Evolutionary conservation across 2,113 vertebrate species (phyloP), one percentile per base, ranked within the genome.

Genomic region (Notothenia coriiceps): DNA sequence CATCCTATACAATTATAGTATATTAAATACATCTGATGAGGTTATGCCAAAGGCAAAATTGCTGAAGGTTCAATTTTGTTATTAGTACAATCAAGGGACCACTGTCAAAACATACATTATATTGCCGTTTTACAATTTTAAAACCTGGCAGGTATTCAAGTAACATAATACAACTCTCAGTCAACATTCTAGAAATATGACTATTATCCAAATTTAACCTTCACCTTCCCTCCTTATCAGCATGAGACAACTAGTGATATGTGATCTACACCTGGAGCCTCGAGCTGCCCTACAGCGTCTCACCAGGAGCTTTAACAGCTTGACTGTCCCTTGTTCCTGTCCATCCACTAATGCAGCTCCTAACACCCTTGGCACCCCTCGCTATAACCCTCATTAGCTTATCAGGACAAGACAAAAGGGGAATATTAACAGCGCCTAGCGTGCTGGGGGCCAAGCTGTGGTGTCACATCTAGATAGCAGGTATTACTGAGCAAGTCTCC

Each of bases 341-440:
- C 71, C 14, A 78, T 85, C 86, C 88, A 86, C 87, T 91, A 93
- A 94, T 90, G 82, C 89, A 86, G 79, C 82, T 82, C 79, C 69
- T 79, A 88, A 84, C 80, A 71, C 93, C 61, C 70, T 59, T 84
- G 78, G 83, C 90, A 84, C 88, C 86, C 61, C 70, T 72, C 5
- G 18, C 80, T 79, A 51, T 83, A 90, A 91, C 88, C 75, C 90
- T 92, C 91, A 94, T 93, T 94, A 94, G 80, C 91, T 90, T 94
- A 94, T 94, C 93, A 44, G 85, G 79, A 94, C 92, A 92, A 93
- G 92, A 93, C 93, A 94, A 94, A 91, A 77, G 91, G 74, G 75
- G 86, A 88, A 86, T 90, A 91, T 90, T 90, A 91, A 76, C 89
- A 82, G 18, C 35, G n/a, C 54, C 83, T 59, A 69, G 64, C 68